These are phyloP conservation scores for Drosophila elegans DNA, from an alignment of 1,140 invertebrate species.

Conservation along the genomic window DNA sequence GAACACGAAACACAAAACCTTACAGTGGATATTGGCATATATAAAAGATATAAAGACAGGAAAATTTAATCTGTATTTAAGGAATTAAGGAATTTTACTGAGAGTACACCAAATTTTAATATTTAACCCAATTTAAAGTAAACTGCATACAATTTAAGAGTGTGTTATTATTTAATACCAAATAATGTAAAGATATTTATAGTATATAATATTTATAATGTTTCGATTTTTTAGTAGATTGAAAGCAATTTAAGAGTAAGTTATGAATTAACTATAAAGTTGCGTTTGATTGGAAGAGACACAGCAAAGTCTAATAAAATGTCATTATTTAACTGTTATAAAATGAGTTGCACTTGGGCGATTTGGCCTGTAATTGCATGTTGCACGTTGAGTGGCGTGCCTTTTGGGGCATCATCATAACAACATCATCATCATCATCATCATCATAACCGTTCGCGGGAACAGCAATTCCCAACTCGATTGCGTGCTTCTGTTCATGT, in stretches of 20 bases:
- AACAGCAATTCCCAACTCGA: slow-evolving; percentile 21
- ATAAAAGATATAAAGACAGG: too few relatives aligned
- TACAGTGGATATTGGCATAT: slow-evolving; percentile 19
- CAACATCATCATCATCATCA: slow-evolving; percentile 19
- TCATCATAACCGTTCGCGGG: slow-evolving; percentile 8
- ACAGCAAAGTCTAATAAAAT: too few relatives aligned
- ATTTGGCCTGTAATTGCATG: slow-evolving; percentile 45
- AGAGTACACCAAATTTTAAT: too few relatives aligned
- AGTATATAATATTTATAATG: too few relatives aligned
- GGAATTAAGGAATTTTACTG: background rate
- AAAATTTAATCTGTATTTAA: background rate
- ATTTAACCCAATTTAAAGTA: too few relatives aligned
- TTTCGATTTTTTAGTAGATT: too few relatives aligned
- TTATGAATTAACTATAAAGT: too few relatives aligned
- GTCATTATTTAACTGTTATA: background rate
- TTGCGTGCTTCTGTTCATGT: slow-evolving; percentile 33
- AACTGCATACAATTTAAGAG: too few relatives aligned
- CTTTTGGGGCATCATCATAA: slow-evolving; percentile 28
- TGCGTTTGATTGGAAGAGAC: too few relatives aligned
- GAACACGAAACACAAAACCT: slow-evolving; percentile 9
- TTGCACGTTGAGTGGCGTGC: slow-evolving; percentile 48
- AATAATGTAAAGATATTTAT: too few relatives aligned
- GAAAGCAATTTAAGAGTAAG: too few relatives aligned
- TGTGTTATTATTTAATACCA: too few relatives aligned
- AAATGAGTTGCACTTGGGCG: slow-evolving; percentile 1